Conservation (phyloP, 35 echinoderm and acorn worm genomes). For the Apostichopus parvimensis region DNA sequence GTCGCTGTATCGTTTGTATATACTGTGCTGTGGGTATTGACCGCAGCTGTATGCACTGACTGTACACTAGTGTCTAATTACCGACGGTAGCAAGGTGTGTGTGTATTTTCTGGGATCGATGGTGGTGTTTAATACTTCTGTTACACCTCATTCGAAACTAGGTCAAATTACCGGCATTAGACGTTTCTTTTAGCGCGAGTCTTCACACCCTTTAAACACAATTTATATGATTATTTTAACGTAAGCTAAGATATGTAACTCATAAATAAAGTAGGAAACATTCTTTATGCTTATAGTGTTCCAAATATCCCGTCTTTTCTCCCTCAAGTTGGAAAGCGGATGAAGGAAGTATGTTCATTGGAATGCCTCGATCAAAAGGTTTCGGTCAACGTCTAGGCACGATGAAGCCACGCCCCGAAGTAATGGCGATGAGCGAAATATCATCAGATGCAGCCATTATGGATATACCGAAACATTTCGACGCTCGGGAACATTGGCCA, state of each 20-base stretch:
- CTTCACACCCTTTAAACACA: no score
- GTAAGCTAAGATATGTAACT: neutral
- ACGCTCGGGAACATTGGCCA: conserved; percentile 88
- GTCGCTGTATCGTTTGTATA: no score
- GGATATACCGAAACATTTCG: conserved; percentile 72
- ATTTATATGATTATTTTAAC: neutral
- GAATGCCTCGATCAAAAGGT: conserved; percentile 60
- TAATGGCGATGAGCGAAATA: conserved; percentile 69
- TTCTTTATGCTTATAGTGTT: neutral
- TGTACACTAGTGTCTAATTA: no score
- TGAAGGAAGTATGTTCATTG: conserved; percentile 63
- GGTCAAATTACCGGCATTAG: no score
- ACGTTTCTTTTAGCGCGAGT: no score
- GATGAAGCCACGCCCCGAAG: conserved; percentile 38
- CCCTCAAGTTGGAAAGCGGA: conserved; percentile 70
- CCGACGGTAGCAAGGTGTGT: no score
- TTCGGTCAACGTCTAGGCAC: conserved; percentile 65
- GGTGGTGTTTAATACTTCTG: no score
- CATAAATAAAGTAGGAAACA: neutral
- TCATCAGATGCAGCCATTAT: conserved; percentile 44
- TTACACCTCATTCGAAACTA: no score
- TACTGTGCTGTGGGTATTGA: no score
- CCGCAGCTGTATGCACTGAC: no score
- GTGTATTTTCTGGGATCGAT: no score
- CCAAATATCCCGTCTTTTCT: no score